Evolutionary conservation across 2,797 vertebrate genomes (phyloP), one percentile per base, ranked within the genome.

Genomic region (Sebastes ruberrimus): DNA sequence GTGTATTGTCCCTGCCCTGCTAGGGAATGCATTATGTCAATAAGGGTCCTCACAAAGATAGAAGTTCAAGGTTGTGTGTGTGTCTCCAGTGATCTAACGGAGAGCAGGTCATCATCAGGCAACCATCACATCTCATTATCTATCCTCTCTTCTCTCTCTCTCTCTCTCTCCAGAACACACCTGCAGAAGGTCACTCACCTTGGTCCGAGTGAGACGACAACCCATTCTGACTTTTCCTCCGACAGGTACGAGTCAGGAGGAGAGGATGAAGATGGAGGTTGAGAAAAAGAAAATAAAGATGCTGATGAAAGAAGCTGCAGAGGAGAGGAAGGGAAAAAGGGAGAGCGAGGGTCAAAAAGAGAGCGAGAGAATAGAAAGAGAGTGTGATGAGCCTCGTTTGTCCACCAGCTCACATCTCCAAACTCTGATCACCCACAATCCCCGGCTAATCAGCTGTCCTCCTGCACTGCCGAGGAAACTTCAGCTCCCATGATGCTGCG

Each of bases 161-260:
- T 30, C 52, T 35, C 57, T 16, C 61, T 10, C 20, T 8, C 46
- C 1, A 23, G 18, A 14, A 73, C 74, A 70, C 79, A 82, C 86
- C 74, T 75, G 64, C 81, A 84, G 73, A 7, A 20, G 83, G 61
- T 86, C 86, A 90, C 92, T 91, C 88, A 94, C 93, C 93, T 93
- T 94, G 27, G 53, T 86, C 27, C 91, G 86, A 32, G 86, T 92
- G 63, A 93, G 77, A 25, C 89, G 92, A 73, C 93, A 93, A 8
- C 93, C 93, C 93, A 94, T 94, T 2, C 82, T 89, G 88, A 83
- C 76, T 72, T 30, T 3, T 11, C 64, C 82, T 73, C 10, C 0
- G 55, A 25, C 30, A 6, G 38, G 30, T 28, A 7, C 22, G 4
- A 68, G 75, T 69, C 7, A 42, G 55, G 57, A 69, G 46, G 20